phyloP scores from a whole-genome alignment of 2,888 invertebrate genomes.

The Chloromyia formosa region DNA sequence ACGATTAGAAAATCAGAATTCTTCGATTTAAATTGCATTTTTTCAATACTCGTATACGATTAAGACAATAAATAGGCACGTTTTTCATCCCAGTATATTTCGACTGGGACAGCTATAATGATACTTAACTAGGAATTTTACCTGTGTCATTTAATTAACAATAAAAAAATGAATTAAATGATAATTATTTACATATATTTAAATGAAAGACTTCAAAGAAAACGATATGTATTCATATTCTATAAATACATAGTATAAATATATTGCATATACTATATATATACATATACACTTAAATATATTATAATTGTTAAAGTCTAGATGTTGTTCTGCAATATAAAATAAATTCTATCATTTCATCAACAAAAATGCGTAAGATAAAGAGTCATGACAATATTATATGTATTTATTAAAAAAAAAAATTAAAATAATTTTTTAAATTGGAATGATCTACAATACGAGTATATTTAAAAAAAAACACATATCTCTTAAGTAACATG shows the following conservation, averaged over 20 bases:
- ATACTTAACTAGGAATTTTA: too few relatives aligned
- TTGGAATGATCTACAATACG: too few relatives aligned
- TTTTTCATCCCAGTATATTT: background rate
- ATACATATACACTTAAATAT: conserved; percentile 8
- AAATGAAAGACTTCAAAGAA: conserved; percentile 29
- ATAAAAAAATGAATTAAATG: conserved; percentile 21
- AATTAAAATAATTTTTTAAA: conserved; percentile 12
- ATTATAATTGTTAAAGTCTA: conserved; percentile 38
- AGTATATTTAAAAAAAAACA: conserved; percentile 6
- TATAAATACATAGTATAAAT: conserved; percentile 26
- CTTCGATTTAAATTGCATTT: conserved; percentile 13
- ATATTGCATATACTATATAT: conserved; percentile 20
- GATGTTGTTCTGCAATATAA: conserved; percentile 38
- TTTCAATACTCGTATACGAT: background rate
- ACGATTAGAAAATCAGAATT: background rate
- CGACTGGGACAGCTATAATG: too few relatives aligned
- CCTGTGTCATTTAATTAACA: background rate
- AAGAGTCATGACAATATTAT: background rate
- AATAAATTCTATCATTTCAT: background rate
- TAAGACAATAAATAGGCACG: conserved; percentile 8
- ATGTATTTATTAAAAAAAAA: background rate
- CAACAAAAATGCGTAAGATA: background rate
- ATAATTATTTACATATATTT: conserved; percentile 21
- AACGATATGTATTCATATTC: conserved; percentile 33
- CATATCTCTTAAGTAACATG: conserved; percentile 25